These are phyloP conservation scores for Diplazon laetatorius DNA, from an alignment of 2,888 invertebrate species.

Conservation along the genomic window DNA sequence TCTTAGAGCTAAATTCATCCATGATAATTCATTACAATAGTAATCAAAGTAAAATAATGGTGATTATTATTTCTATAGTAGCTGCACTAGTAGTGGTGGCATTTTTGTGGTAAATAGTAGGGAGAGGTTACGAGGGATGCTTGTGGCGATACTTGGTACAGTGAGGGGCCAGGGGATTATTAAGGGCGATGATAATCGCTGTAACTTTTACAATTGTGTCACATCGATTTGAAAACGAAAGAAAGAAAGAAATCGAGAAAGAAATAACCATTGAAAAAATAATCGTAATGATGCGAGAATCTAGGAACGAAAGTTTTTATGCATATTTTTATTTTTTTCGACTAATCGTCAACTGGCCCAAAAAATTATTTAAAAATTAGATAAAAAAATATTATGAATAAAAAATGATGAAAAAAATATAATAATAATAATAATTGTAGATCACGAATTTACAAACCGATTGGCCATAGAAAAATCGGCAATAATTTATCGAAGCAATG, in stretches of 20 bases:
- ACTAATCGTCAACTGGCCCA: not conserved
- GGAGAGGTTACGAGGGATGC: conserved; percentile 33
- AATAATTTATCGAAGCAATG: too few relatives aligned
- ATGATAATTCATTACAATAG: conserved; percentile 67
- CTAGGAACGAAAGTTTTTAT: not conserved
- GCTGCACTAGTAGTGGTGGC: not conserved
- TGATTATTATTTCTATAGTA: conserved; percentile 36
- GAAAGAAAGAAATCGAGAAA: too few relatives aligned
- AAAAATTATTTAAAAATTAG: too few relatives aligned
- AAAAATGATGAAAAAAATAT: too few relatives aligned
- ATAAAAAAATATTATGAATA: too few relatives aligned
- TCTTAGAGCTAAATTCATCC: conserved; percentile 69
- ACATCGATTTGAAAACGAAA: not conserved
- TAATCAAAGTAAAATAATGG: conserved; percentile 60
- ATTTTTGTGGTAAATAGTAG: conserved; percentile 63
- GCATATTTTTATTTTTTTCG: not conserved
- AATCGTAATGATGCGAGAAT: too few relatives aligned
- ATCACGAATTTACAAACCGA: too few relatives aligned
- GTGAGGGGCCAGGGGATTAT: too few relatives aligned
- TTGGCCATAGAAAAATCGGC: too few relatives aligned
- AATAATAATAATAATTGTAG: too few relatives aligned
- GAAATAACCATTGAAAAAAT: too few relatives aligned
- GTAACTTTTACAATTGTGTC: not conserved
- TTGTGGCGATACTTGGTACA: too few relatives aligned
- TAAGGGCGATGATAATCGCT: conserved; percentile 20